Conservation (phyloP, 2,113 vertebrate species). For the Pseudorhombus dupliciocellatus region DNA sequence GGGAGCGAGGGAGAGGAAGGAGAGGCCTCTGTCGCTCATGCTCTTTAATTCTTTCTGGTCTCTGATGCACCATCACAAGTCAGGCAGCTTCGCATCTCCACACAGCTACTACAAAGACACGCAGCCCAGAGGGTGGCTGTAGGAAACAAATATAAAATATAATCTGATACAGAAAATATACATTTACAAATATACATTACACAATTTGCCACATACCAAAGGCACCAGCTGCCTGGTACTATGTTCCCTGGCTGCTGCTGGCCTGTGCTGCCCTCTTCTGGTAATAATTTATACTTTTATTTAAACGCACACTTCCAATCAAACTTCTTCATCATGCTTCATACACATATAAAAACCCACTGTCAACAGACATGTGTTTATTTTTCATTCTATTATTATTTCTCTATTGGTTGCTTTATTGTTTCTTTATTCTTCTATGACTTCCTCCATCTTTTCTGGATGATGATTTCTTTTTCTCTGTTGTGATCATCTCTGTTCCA, state of each 20-base stretch:
- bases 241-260: neutral
- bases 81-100: constrained; percentile 81
- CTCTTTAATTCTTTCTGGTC: constrained; percentile 90
- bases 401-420: neutral
- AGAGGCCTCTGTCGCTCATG: constrained; percentile 84
- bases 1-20: constrained; percentile 34
- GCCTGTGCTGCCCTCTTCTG: constrained; percentile 56
- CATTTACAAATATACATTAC: too few species aligned
- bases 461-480: constrained; percentile 6
- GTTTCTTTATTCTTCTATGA: neutral
- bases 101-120: constrained; percentile 88
- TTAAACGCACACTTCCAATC: neutral
- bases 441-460: constrained; percentile 4
- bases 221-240: too few species aligned
- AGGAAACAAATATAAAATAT: constrained; percentile 45
- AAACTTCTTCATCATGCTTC: neutral
- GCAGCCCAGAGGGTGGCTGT: constrained; percentile 87
- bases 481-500: constrained; percentile 20
- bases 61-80: constrained; percentile 86
- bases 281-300: neutral
- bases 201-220: too few species aligned
- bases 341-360: neutral
- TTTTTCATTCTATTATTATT: neutral
- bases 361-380: constrained; percentile 1
- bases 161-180: neutral